A percentile compares a stretch with the other conserved stretches of the same genome.
Conservation (phyloP, 2,797 vertebrate genomes). For the Oreortyx pictus region DNA sequence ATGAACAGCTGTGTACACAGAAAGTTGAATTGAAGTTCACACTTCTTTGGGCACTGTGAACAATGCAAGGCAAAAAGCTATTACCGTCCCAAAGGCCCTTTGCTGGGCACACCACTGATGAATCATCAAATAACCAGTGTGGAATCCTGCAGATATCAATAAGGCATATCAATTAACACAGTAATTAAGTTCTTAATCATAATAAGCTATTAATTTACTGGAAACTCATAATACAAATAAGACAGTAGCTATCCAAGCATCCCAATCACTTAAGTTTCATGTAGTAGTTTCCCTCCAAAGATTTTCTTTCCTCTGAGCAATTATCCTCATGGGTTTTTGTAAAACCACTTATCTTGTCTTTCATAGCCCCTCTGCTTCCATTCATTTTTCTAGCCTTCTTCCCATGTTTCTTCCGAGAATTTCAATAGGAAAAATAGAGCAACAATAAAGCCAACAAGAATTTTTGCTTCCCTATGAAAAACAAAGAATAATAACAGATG, state of each 20-base stretch:
- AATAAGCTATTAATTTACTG: not conserved
- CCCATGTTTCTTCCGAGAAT: not conserved
- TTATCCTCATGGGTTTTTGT: not conserved
- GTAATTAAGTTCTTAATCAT: not conserved
- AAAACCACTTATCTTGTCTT: not conserved
- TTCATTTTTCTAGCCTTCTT: not conserved
- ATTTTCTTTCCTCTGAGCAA: not conserved
- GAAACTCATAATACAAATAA: not conserved
- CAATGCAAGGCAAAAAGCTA: not conserved
- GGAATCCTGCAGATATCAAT: not conserved
- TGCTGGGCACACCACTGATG: fast-evolving
- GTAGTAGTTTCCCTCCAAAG: not conserved
- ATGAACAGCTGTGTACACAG: not conserved
- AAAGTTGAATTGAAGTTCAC: not conserved
- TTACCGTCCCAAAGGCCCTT: not conserved
- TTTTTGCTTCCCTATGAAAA: not conserved
- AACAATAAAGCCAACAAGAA: not conserved
- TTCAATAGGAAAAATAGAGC: not conserved
- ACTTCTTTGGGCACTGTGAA: not conserved
- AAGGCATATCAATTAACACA: not conserved
- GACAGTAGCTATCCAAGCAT: not conserved
- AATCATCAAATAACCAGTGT: not conserved
- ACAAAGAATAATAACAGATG: not conserved
- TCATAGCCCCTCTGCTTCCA: not conserved
- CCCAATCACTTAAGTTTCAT: not conserved